These are phyloP conservation scores for Automeris io DNA, from an alignment of 2,888 invertebrate species.

Conservation along the genomic window DNA sequence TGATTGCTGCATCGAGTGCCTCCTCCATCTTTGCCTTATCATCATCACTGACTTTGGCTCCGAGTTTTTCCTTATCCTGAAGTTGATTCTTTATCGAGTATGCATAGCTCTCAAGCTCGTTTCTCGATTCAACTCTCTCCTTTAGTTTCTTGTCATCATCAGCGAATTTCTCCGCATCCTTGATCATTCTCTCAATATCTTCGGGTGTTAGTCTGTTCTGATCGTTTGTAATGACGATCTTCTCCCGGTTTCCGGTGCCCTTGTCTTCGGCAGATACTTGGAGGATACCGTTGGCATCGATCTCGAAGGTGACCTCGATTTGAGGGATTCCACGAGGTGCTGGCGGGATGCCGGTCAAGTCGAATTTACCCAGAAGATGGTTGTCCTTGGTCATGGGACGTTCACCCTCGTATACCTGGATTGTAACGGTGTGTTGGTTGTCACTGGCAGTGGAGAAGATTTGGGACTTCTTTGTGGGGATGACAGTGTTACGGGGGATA, in stretches of 20 bases:
- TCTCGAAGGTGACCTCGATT: conserved; percentile 96
- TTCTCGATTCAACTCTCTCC: conserved; percentile 96
- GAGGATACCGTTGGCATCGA: conserved; percentile 95
- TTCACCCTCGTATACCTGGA: conserved; percentile 99
- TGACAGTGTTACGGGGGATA: conserved; percentile 98
- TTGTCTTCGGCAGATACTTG: conserved; percentile 99
- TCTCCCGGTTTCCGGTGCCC: conserved; percentile 98
- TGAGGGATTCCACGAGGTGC: conserved; percentile 95
- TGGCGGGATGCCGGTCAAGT: conserved; percentile 97
- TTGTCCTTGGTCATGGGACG: conserved; percentile 99
- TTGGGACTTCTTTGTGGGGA: conserved; percentile 99
- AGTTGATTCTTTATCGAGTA: conserved; percentile 99
- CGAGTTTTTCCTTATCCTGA: conserved; percentile 97
- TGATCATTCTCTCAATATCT: conserved; percentile 99
- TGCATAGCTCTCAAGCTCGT: conserved; percentile 97
- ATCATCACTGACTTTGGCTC: conserved; percentile 90
- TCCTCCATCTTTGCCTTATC: conserved; percentile 97
- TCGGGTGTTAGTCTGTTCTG: conserved; percentile 98
- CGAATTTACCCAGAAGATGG: conserved; percentile 98
- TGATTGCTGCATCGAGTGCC: conserved; percentile 97
- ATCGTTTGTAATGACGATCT: conserved; percentile 99
- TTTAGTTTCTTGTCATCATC: conserved; percentile 99
- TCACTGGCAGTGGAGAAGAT: conserved; percentile 99
- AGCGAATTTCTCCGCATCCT: conserved; percentile 98
- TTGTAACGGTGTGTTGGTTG: conserved; percentile 99